phyloP scores from a whole-genome alignment of 2,113 vertebrate species.

The Limnothrissa miodon region DNA sequence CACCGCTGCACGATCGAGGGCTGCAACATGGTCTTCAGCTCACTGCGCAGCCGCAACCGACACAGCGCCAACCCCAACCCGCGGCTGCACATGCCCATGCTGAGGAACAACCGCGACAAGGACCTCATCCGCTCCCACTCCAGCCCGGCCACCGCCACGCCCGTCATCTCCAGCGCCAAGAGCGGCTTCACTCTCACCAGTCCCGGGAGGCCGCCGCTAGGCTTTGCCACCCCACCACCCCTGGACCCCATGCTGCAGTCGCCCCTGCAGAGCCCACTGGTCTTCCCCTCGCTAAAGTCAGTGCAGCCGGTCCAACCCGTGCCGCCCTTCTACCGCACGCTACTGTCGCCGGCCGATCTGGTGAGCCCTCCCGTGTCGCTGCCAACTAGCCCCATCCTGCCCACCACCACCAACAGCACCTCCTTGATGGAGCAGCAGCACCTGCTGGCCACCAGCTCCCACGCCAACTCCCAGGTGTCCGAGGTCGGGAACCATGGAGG shows the following conservation, averaged over 20 bases:
- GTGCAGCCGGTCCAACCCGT: conserved; percentile 97
- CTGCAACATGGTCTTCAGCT: conserved; percentile 95
- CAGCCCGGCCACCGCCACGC: conserved; percentile 64
- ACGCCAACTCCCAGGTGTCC: conserved; percentile 70
- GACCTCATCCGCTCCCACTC: conserved; percentile 82
- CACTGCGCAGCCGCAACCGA: conserved; percentile 90
- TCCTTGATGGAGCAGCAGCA: conserved; percentile 73
- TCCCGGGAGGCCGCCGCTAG: conserved; percentile 90
- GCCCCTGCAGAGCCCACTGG: conserved; percentile 87
- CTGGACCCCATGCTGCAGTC: conserved; percentile 91
- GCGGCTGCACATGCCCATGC: conserved; percentile 92
- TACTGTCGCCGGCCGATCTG: conserved; percentile 90
- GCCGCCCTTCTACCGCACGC: conserved; percentile 96
- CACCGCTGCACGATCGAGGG: conserved; percentile 90
- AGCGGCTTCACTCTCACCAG: conserved; percentile 90
- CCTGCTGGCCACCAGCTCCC: conserved; percentile 73
- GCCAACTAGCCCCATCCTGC: conserved; percentile 94
- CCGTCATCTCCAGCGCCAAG: conserved; percentile 91
- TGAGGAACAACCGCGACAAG: conserved; percentile 98
- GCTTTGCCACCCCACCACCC: conserved; percentile 89
- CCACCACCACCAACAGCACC: conserved; percentile 76
- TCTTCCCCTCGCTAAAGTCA: conserved; percentile 94
- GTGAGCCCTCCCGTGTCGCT: conserved; percentile 93
- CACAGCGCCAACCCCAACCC: conserved; percentile 97
- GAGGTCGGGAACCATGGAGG: conserved; percentile 69